Percentiles rank a stretch among this genome's conserved stretches.
Evolutionary conservation across 1,140 invertebrate species (phyloP).

Genomic region (Aphelinus certus): DNA sequence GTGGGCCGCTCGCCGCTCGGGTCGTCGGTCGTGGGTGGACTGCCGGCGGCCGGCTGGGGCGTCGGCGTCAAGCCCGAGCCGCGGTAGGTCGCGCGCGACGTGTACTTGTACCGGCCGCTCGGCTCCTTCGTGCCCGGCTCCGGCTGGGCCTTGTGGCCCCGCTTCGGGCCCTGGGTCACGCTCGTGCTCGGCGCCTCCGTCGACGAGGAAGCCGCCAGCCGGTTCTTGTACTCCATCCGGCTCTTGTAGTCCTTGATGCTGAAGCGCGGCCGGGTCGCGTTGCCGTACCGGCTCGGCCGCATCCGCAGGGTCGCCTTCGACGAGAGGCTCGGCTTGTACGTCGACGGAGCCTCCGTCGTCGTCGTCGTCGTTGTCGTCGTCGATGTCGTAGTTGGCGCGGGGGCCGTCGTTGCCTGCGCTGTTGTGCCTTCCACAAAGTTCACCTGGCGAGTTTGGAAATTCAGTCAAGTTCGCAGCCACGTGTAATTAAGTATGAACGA

Average conservation of each 20-base stretch:
- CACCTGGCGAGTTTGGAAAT: slow-evolving; percentile 19
- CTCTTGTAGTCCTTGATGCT: slow-evolving; percentile 66
- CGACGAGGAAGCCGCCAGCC: slow-evolving; percentile 44
- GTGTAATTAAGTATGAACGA: no score
- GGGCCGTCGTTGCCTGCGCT: slow-evolving; percentile 23
- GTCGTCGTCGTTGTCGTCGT: slow-evolving; percentile 41
- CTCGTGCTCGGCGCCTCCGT: slow-evolving; percentile 36
- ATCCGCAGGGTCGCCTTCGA: slow-evolving; percentile 53
- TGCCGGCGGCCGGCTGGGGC: slow-evolving; percentile 13
- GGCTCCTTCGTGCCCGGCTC: slow-evolving; percentile 43
- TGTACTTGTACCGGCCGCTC: slow-evolving; percentile 57
- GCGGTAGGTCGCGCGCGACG: slow-evolving; percentile 53
- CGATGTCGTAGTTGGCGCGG: slow-evolving; percentile 45
- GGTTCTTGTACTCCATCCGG: slow-evolving; percentile 59
- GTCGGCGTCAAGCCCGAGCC: slow-evolving; percentile 46
- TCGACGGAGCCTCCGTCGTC: slow-evolving; percentile 37
- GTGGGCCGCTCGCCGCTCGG: slow-evolving; percentile 49
- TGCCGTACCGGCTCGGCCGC: slow-evolving; percentile 55
- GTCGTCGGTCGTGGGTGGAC: not conserved
- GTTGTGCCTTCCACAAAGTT: slow-evolving; percentile 45
- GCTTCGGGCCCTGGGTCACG: slow-evolving; percentile 24
- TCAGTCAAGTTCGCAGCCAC: no score
- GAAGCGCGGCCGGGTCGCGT: slow-evolving; percentile 58
- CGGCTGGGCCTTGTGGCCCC: slow-evolving; percentile 45
- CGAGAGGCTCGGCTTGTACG: slow-evolving; percentile 18